A percentile compares a stretch with the other conserved stretches of the same genome.
Conservation (phyloP, 2,113 vertebrate species). For the Prionailurus bengalensis region DNA sequence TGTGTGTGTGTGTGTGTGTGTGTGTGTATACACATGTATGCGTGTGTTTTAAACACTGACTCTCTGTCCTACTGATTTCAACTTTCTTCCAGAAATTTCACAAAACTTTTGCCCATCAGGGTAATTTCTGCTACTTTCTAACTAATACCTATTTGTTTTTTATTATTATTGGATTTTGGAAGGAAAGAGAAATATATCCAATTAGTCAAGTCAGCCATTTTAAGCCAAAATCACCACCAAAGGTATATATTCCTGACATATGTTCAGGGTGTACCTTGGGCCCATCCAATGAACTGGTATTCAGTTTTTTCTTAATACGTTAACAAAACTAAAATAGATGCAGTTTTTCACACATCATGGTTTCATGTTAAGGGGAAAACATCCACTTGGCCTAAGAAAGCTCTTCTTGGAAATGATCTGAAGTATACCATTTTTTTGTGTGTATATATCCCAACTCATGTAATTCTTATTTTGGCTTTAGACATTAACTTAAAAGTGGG, state of each 20-base stretch:
- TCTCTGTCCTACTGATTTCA: not conserved
- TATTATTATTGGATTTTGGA: constrained; percentile 44
- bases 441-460: not conserved
- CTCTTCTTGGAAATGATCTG: not conserved
- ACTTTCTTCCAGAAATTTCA: not conserved
- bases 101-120: not conserved
- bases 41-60: not conserved
- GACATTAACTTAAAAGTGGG: not conserved
- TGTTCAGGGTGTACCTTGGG: not conserved
- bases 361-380: not conserved
- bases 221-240: not conserved
- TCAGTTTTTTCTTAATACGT: not conserved
- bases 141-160: not conserved
- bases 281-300: not conserved
- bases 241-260: not conserved
- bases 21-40: not conserved
- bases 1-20: not conserved
- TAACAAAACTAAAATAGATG: not conserved
- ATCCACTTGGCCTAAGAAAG: not conserved
- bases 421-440: not conserved
- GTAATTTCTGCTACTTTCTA: not conserved
- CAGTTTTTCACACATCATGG: not conserved
- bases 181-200: not conserved
- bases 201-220: not conserved
- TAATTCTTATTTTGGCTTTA: not conserved